phyloP scores from a whole-genome alignment of 2,888 invertebrate species.

The Rhodophaea formosa region DNA sequence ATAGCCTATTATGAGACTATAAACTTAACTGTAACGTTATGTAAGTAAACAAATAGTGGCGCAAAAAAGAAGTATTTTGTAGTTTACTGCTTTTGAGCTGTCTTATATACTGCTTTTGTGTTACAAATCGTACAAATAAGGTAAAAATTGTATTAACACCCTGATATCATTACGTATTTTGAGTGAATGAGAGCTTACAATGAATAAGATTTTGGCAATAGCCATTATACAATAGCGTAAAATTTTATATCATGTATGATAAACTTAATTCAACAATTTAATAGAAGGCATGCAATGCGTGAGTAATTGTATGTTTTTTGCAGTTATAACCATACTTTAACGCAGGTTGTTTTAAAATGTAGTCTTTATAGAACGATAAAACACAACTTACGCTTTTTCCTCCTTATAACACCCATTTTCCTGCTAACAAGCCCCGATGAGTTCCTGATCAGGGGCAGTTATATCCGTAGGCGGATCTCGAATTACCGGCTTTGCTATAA shows the following conservation, averaged over 20 bases:
- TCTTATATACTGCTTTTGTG: not conserved
- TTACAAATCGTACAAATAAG: not conserved
- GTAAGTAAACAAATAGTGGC: not conserved
- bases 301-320: not conserved
- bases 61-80: not conserved
- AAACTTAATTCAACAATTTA: not conserved
- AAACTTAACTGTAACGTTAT: not conserved
- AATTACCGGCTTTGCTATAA: constrained; percentile 45
- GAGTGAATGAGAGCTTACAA: not conserved
- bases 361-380: constrained; percentile 31
- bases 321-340: not conserved
- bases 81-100: not conserved
- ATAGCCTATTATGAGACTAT: not conserved
- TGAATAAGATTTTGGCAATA: not conserved
- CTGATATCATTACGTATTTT: not conserved
- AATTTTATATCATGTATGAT: too few relatives aligned
- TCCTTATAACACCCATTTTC: constrained; percentile 75
- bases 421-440: constrained; percentile 46
- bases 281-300: not conserved
- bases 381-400: constrained; percentile 76
- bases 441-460: constrained; percentile 49
- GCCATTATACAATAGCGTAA: too few relatives aligned
- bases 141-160: too few relatives aligned
- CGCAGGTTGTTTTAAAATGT: not conserved
- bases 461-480: constrained; percentile 44